phyloP scores from a whole-genome alignment of 1,140 invertebrate species.

The Drosophila miranda region DNA sequence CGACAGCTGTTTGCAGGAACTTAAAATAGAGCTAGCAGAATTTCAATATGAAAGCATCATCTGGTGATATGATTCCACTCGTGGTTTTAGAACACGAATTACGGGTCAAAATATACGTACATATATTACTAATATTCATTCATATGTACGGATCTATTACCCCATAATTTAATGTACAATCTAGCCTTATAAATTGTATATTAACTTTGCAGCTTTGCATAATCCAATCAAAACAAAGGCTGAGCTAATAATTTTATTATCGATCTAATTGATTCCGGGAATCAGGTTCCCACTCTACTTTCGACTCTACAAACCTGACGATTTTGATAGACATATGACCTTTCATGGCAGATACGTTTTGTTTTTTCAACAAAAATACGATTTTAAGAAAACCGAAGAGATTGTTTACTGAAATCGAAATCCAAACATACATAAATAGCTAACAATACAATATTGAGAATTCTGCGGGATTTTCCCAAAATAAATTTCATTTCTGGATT shows the following conservation, averaged over 20 bases:
- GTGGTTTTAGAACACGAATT: too few relatives aligned
- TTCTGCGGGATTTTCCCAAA: conserved; percentile 60
- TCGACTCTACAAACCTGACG: conserved; percentile 17
- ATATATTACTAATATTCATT: too few relatives aligned
- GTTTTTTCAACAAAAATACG: conserved; percentile 1
- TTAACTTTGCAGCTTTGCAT: neutral
- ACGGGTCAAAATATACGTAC: too few relatives aligned
- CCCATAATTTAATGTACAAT: neutral
- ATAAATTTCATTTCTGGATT: conserved; percentile 41
- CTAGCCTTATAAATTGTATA: conserved; percentile 15
- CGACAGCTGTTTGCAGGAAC: too few relatives aligned
- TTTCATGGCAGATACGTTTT: conserved; percentile 30
- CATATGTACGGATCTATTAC: neutral
- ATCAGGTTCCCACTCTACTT: conserved; percentile 42
- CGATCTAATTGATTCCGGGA: conserved; percentile 33
- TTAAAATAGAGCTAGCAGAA: too few relatives aligned
- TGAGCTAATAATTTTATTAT: conserved; percentile 20
- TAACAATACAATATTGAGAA: conserved; percentile 26
- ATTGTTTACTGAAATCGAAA: conserved; percentile 19
- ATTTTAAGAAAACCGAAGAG: neutral
- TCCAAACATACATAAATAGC: conserved; percentile 22
- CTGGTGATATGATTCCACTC: too few relatives aligned
- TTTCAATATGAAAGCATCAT: too few relatives aligned
- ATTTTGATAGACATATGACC: conserved; percentile 53
- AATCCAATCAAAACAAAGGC: conserved; percentile 26